Evolutionary conservation across 2,113 vertebrate genomes (phyloP), one percentile per base, ranked within the genome.

Genomic region (Cephalopholis sonnerati): DNA sequence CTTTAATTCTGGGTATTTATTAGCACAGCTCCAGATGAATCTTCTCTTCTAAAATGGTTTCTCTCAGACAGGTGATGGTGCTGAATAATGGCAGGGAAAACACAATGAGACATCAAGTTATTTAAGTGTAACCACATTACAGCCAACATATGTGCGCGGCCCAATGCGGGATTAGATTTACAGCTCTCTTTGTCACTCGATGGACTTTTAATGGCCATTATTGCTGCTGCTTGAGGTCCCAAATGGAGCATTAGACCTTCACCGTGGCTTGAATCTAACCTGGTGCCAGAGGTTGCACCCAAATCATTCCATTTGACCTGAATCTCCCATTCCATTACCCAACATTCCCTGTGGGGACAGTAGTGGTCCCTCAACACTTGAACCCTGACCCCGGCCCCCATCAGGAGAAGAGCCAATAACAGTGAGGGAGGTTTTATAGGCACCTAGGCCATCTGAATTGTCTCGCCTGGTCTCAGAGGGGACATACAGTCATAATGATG

Each of bases 271-370:
- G 77, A 87, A 87, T 87, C 85, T 63, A 86, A 88, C 25, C 86
- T 77, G 39, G 68, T 65, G 85, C 85, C 51, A 79, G 72, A 91
- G 87, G 91, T 93, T 87, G 79, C 85, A 88, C 82, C 89, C 77
- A 94, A 94, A 94, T 94, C 89, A 90, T 92, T 91, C 78, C 27
- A 25, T 92, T 91, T 94, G 94, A 94, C 95, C 92, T 59, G 79
- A 87, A 92, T 94, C 93, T 94, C 91, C 94, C 91, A 77, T 95
- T 93, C 94, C 94, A 94, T 95, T 94, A 93, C 93, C 90, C 91
- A 80, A 5, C 87, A 80, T 73, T 93, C 91, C 94, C 94, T 84
- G 79, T 79, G 92, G 95, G 92, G 88, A 91, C 86, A 89, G 85
- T 73, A 50, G 72, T 46, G 83, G 87, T 94, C 93, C 90, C 90